Percentiles rank a stretch among this genome's conserved stretches.
Conservation (phyloP, 2,888 invertebrate genomes). For the Hypselothyrea guttata region DNA sequence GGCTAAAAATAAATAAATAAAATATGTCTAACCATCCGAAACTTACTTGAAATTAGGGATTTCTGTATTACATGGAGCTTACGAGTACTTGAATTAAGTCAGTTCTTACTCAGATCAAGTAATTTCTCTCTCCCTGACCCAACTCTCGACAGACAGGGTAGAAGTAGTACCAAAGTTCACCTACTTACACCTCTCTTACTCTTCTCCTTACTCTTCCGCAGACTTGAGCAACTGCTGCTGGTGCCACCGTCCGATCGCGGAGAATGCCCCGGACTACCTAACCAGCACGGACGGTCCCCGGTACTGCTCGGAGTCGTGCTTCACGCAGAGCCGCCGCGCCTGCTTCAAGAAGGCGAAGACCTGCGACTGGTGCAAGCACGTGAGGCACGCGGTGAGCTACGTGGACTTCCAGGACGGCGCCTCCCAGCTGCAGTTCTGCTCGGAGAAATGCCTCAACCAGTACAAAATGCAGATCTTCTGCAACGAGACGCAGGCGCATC, state of each 20-base stretch:
- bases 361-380: constrained; percentile 96
- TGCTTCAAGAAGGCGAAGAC: constrained; percentile 95
- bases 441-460: constrained; percentile 96
- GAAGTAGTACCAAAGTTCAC: no score
- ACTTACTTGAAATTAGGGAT: no score
- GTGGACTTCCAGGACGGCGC: constrained; percentile 96
- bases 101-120: no score
- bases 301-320: constrained; percentile 94
- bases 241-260: constrained; percentile 87
- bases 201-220: constrained; percentile 71
- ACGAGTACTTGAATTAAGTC: no score
- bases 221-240: constrained; percentile 87
- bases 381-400: constrained; percentile 94
- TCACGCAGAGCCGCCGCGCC: constrained; percentile 93
- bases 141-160: no score
- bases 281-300: constrained; percentile 82
- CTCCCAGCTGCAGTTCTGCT: constrained; percentile 94
- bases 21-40: no score
- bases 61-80: no score
- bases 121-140: no score
- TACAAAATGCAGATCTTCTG: constrained; percentile 99
- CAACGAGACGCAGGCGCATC: constrained; percentile 94
- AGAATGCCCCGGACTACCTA: constrained; percentile 84
- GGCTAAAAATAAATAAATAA: no score
- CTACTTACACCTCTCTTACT: no score